phyloP scores from a whole-genome alignment of 2,113 vertebrate species.

The Tenebrosternarchus preto region DNA sequence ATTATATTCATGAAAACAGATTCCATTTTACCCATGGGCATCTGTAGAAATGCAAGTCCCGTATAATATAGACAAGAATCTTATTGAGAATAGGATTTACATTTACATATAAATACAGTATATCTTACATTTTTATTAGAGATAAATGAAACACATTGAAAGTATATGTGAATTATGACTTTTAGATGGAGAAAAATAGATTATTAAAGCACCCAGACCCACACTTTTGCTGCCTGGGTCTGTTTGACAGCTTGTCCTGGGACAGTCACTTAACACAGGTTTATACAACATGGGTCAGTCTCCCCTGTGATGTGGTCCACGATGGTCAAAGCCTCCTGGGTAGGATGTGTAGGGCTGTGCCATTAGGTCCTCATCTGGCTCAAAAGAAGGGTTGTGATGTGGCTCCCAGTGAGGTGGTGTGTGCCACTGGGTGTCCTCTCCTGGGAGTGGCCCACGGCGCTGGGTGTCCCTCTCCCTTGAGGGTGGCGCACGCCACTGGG shows the following conservation, averaged over 20 bases:
- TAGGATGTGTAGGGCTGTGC: not conserved
- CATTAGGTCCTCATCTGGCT: slow-evolving; percentile 4
- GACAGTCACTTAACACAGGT: too few relatives aligned
- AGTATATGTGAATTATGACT: too few relatives aligned
- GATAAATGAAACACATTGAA: not conserved
- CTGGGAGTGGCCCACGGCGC: too few relatives aligned
- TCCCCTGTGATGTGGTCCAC: not conserved
- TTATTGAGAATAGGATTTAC: too few relatives aligned
- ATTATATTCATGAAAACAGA: not conserved
- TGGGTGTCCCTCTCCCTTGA: too few relatives aligned
- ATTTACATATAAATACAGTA: not conserved
- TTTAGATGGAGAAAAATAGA: not conserved
- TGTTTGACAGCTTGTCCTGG: not conserved
- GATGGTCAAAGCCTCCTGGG: not conserved
- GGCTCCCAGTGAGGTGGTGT: not conserved
- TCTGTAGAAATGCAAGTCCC: not conserved
- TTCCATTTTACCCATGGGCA: not conserved
- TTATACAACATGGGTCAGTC: not conserved
- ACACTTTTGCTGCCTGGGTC: not conserved
- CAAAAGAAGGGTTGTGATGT: slow-evolving; percentile 37
- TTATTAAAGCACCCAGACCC: not conserved
- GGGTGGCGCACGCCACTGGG: not conserved
- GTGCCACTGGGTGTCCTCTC: not conserved
- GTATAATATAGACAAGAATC: too few relatives aligned
- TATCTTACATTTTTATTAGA: not conserved